phyloP scores from a whole-genome alignment of 2,888 invertebrate species.

The Aspidiotus rigidus region DNA sequence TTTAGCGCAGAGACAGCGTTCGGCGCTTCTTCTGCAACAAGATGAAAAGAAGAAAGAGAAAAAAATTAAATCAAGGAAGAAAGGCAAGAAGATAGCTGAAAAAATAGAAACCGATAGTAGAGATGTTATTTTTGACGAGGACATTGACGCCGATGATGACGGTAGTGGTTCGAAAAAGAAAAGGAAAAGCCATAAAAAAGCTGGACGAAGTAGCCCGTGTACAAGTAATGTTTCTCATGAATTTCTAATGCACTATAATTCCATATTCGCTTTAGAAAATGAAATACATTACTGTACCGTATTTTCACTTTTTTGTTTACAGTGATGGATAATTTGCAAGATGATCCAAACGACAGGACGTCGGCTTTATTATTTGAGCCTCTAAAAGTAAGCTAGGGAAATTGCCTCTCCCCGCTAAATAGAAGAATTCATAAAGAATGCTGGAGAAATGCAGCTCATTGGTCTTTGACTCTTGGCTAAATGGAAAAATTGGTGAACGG shows the following conservation, averaged over 20 bases:
- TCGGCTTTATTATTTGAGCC: too few relatives aligned
- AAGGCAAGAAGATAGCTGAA: background rate
- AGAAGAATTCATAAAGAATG: too few relatives aligned
- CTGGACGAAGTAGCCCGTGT: background rate
- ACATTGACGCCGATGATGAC: background rate
- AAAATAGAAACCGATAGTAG: background rate
- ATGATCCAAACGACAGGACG: too few relatives aligned
- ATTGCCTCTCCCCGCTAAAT: too few relatives aligned
- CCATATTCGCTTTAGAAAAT: background rate
- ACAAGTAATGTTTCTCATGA: too few relatives aligned
- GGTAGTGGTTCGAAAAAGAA: background rate
- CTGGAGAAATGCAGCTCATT: too few relatives aligned
- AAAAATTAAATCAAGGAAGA: background rate
- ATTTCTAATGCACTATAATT: too few relatives aligned
- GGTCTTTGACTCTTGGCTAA: too few relatives aligned
- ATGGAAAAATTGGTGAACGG: too few relatives aligned
- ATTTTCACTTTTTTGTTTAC: background rate
- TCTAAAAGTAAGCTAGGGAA: too few relatives aligned
- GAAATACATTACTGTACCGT: background rate
- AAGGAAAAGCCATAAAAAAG: background rate
- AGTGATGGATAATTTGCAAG: background rate
- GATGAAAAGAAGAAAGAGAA: slow-evolving; percentile 2
- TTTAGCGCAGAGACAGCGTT: background rate
- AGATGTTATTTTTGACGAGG: background rate
- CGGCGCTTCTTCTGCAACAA: background rate